Evolutionary conservation across 2,888 invertebrate genomes (phyloP), one percentile per base, ranked within the genome.

Genomic region (Catocala fraxini): DNA sequence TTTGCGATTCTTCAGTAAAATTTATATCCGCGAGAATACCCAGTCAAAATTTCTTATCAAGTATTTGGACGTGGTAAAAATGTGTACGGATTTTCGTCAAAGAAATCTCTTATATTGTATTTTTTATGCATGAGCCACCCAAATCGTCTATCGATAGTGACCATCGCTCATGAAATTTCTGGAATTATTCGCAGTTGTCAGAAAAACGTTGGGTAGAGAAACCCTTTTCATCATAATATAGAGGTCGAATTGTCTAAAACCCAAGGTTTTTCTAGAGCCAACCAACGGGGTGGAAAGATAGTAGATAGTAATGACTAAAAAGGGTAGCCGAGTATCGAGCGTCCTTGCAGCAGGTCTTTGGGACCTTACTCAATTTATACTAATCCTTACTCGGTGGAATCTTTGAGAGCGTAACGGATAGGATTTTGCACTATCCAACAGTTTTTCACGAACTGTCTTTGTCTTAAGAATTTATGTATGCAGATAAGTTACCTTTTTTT

Each of bases 211-310:
- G 61, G 57, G 46, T n/a, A 54, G 56, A 42, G 51, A 41, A 64
- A 78, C 67, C 79, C 69, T 78, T 77, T 69, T 73, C 71, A 70
- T 73, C 72, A 71, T 73, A 70, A 67, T 55, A 62, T 66, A 51
- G 64, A 63, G 71, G 73, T 71, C 57, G 57, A 70, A 71, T 73
- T 71, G 67, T 71, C 70, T 63, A 51, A 71, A 51, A 15, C 68
- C 68, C 47, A 69, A 63, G 64, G 63, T 70, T 72, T 69, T 70
- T 68, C 59, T 58, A 45, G 51, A 60, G 63, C 54, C 15, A 43
- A 51, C 63, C 62, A 71, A 35, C 65, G 67, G 56, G 62, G 48
- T 13, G 66, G 70, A 76, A 71, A 73, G 71, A 73, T 78, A 63
- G 71, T 64, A 61, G 54, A 70, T 73, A 71, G 71, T 71, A 69